Evolutionary conservation across 2,113 vertebrate species (phyloP), one percentile per base, ranked within the genome.

Genomic region (Seriola rivoliana): DNA sequence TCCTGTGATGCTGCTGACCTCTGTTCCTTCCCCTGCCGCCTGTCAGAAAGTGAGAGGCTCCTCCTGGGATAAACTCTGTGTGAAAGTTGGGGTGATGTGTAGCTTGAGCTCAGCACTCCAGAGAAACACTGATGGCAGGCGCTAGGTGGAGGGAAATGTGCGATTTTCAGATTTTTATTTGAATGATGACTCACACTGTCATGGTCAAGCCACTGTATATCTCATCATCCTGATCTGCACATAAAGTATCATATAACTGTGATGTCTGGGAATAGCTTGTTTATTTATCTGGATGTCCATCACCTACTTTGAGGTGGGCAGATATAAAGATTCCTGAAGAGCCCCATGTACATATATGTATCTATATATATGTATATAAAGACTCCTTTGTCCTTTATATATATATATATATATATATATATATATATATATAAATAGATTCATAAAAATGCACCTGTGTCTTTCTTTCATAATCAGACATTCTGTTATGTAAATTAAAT

Each of bases 61-160:
- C 38, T 63, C 8, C 34, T 34, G 55, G 64, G 71, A 4, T 42
- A 42, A 34, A 34, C 46, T 62, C 71, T 36, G 25, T 14, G 64
- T 60, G 74, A 50, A 32, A 34, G 63, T 55, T 42, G 23, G 11
- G 54, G 42, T 4, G 17, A 65, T 65, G 67, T 40, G 38, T 19
- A 62, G 42, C 19, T 70, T 2, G 3, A 55, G 21, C 40, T 48
- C 17, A 38, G 5, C 52, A 23, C 60, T 9, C 55, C 62, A 62
- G 71, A n/a, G 42, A 48, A 62, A 60, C 64, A 70, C 65, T 10
- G 54, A 62, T 64, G 32, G 69, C 59, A 46, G 68, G 38, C 36
- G 36, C 19, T 4, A 13, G 19, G 21, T 65, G 38, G 19, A 60
- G 2, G 52, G 8, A 68, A 29, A 29, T 32, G 54, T 74, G 54